Percentiles rank a stretch among this genome's conserved stretches.
Evolutionary conservation across 2,113 vertebrate genomes (phyloP).

Genomic region (Parus major): DNA sequence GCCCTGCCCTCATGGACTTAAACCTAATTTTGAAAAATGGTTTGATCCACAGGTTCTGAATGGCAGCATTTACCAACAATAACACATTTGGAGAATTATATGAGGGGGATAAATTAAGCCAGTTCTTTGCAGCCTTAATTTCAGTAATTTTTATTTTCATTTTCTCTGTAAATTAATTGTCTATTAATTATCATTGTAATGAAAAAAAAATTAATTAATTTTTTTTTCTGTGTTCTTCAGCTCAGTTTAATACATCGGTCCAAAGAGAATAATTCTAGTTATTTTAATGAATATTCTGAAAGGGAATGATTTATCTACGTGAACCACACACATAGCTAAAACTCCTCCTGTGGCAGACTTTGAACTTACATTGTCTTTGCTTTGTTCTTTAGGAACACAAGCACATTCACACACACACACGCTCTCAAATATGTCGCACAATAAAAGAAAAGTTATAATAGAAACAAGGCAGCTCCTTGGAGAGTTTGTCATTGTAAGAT

Average conservation of each 20-base stretch:
- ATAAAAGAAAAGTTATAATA: constrained; percentile 20
- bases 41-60: not conserved
- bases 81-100: not conserved
- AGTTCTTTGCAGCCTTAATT: not conserved
- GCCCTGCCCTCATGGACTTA: not conserved
- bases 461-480: constrained; percentile 18
- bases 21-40: not conserved
- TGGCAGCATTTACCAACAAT: not conserved
- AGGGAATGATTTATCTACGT: constrained; percentile 49
- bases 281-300: constrained; percentile 64
- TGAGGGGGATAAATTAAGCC: not conserved
- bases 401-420: no score
- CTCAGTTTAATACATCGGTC: not conserved
- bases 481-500: not conserved
- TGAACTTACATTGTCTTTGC: constrained; percentile 6
- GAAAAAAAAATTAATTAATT: not conserved
- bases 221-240: not conserved
- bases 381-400: not conserved
- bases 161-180: constrained; percentile 18
- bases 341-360: constrained; percentile 43
- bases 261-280: constrained; percentile 36
- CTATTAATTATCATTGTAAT: not conserved
- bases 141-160: not conserved
- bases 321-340: constrained; percentile 54
- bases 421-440: constrained; percentile 7